phyloP scores from a whole-genome alignment of 2,888 invertebrate genomes.

The Trissoscelio sp. region DNA sequence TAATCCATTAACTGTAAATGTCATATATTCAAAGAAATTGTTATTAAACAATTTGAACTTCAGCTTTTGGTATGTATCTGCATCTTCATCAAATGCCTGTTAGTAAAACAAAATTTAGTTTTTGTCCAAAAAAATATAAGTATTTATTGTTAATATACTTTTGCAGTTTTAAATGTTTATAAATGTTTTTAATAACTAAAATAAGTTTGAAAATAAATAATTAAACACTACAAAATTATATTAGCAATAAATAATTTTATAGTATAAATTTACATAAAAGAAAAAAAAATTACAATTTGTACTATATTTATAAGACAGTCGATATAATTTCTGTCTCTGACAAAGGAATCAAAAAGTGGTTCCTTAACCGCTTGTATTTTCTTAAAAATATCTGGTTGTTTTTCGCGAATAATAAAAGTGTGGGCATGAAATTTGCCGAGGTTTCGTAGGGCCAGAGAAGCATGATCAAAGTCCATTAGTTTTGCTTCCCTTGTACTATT shows the following conservation, averaged over 20 bases:
- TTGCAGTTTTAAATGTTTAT: neutral
- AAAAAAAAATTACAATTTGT: conserved; percentile 42
- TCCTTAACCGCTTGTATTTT: conserved; percentile 63
- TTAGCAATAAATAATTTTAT: too few relatives aligned
- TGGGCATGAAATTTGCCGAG: conserved; percentile 72
- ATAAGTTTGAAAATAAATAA: too few relatives aligned
- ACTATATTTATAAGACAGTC: conserved; percentile 15
- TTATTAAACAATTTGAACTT: conserved; percentile 64
- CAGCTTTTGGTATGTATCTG: conserved; percentile 60
- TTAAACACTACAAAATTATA: too few relatives aligned
- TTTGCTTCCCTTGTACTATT: conserved; percentile 51
- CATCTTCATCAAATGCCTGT: conserved; percentile 45
- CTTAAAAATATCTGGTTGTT: conserved; percentile 66
- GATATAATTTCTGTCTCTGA: neutral
- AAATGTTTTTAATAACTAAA: neutral
- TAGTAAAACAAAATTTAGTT: neutral
- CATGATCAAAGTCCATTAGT: conserved; percentile 70
- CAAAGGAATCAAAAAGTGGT: conserved; percentile 34
- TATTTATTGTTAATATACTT: neutral
- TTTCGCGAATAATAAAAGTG: conserved; percentile 68
- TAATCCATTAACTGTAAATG: conserved; percentile 40
- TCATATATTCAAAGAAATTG: conserved; percentile 33
- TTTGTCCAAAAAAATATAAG: neutral
- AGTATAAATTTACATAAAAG: neutral
- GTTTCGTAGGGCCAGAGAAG: conserved; percentile 48